phyloP scores from a whole-genome alignment of 2,888 invertebrate genomes.

The Lithophane ornitopus region DNA sequence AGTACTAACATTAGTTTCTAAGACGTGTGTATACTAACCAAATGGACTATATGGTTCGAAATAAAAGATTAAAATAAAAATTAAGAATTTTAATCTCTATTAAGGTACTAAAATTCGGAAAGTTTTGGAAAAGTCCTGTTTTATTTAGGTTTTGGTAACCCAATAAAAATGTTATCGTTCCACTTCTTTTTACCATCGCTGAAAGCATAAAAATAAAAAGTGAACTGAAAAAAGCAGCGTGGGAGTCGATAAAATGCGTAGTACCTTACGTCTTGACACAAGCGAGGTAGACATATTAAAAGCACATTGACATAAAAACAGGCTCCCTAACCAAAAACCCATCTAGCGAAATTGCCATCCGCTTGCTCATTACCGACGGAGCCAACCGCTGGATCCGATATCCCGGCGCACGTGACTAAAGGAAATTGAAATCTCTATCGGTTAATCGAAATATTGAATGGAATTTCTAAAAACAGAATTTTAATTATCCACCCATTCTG shows the following conservation, averaged over 20 bases:
- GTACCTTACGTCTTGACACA: slow-evolving; percentile 68
- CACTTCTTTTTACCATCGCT: not conserved
- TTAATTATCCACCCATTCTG: slow-evolving; percentile 73
- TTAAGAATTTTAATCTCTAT: slow-evolving; percentile 42
- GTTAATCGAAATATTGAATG: slow-evolving; percentile 89
- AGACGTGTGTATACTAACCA: too few relatives aligned
- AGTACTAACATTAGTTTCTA: too few relatives aligned
- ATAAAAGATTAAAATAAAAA: too few relatives aligned
- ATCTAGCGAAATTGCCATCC: slow-evolving; percentile 89
- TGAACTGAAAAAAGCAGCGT: slow-evolving; percentile 17
- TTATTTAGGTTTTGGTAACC: not conserved
- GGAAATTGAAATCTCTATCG: slow-evolving; percentile 91
- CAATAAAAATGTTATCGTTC: not conserved
- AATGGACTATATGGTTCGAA: too few relatives aligned
- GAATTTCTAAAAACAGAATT: slow-evolving; percentile 78
- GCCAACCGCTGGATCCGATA: slow-evolving; percentile 88
- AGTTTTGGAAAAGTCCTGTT: slow-evolving; percentile 7
- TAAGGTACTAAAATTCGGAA: slow-evolving; percentile 20
- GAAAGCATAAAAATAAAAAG: slow-evolving; percentile 23
- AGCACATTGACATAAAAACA: slow-evolving; percentile 85
- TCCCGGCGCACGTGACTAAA: slow-evolving; percentile 88
- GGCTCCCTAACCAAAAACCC: slow-evolving; percentile 86
- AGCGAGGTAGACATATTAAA: slow-evolving; percentile 82
- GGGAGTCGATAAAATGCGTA: slow-evolving; percentile 68
- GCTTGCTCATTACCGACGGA: slow-evolving; percentile 88